These are phyloP conservation scores for Stenopsyche tienmushanensis DNA, from an alignment of 1,140 invertebrate species.

Conservation along the genomic window DNA sequence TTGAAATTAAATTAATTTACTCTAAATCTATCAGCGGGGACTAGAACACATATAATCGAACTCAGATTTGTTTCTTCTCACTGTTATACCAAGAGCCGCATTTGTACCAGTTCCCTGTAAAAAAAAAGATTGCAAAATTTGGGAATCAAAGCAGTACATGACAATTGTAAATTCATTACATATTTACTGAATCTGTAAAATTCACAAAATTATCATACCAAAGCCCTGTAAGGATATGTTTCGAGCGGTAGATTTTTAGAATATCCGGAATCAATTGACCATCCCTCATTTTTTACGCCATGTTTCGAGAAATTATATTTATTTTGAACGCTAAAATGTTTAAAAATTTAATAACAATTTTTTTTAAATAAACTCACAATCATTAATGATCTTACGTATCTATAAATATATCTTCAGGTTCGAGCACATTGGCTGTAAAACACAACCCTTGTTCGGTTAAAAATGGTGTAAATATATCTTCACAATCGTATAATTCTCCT, in stretches of 20 bases:
- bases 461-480: conserved; percentile 60
- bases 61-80: not conserved
- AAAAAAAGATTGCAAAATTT: too few species aligned
- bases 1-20: not conserved
- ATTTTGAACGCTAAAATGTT: not conserved
- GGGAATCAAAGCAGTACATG: too few species aligned
- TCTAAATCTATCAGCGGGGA: not conserved
- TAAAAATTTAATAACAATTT: too few species aligned
- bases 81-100: not conserved
- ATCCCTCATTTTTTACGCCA: not conserved
- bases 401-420: conserved; percentile 58
- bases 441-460: conserved; percentile 72
- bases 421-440: conserved; percentile 68
- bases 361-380: too few species aligned
- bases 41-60: not conserved
- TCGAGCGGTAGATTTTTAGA: not conserved
- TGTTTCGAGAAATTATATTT: not conserved
- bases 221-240: not conserved
- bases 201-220: too few species aligned
- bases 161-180: too few species aligned
- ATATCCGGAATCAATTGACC: not conserved
- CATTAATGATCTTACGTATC: conserved; percentile 55
- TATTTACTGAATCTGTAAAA: too few species aligned
- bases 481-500: conserved; percentile 56
- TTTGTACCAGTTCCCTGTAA: not conserved